Conservation (phyloP, 2,113 vertebrate genomes). For the Amblyornis subalaris region DNA sequence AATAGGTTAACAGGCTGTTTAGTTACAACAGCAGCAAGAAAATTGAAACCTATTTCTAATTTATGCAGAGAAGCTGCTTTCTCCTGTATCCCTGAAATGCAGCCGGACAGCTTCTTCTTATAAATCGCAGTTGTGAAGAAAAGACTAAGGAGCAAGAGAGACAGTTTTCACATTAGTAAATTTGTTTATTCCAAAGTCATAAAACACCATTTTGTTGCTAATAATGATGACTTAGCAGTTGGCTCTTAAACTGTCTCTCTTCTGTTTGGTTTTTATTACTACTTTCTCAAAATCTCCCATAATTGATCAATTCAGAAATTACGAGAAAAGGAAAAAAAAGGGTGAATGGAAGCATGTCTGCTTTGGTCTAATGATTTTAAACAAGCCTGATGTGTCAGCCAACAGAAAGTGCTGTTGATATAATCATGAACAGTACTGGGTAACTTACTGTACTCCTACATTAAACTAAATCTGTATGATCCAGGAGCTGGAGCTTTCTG, state of each 20-base stretch:
- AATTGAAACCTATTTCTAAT: constrained; percentile 50
- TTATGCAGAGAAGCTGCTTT: constrained; percentile 32
- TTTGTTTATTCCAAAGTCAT: constrained; percentile 18
- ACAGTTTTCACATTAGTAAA: constrained; percentile 19
- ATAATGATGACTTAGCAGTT: constrained; percentile 34
- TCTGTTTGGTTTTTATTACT: constrained; percentile 5
- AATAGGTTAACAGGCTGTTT: constrained; percentile 53
- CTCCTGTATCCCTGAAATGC: background rate
- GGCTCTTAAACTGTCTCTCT: background rate
- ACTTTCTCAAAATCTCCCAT: constrained; percentile 31
- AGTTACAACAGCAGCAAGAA: constrained; percentile 41
- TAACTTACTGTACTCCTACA: background rate
- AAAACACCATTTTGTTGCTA: background rate
- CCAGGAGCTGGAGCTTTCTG: constrained; percentile 5
- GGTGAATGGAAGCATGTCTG: constrained; percentile 10
- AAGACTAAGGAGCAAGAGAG: constrained; percentile 4
- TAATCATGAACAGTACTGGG: constrained; percentile 7
- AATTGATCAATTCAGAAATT: constrained; percentile 60
- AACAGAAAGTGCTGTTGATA: constrained; percentile 41
- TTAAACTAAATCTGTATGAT: constrained; percentile 2
- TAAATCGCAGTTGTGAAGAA: constrained; percentile 4
- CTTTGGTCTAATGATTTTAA: constrained; percentile 40
- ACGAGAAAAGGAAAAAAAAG: background rate
- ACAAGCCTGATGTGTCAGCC: constrained; percentile 43
- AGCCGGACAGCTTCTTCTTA: background rate